Base-by-base conservation (phyloP, 2,113 vertebrate genomes). In the Gymnogyps californianus region DNA sequence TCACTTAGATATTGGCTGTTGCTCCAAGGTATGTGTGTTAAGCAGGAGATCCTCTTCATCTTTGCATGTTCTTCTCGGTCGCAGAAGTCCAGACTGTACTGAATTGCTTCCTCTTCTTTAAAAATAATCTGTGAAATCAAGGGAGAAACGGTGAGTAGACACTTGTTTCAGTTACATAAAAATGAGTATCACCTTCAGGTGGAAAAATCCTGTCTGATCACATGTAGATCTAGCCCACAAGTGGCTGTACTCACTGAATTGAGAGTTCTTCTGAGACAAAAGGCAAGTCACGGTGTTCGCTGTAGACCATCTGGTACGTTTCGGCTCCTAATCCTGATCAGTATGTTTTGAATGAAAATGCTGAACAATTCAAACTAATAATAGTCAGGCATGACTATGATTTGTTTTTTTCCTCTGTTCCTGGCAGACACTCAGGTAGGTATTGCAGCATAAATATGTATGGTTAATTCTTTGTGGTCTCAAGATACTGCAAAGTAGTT, bases 1-100 rank as follows among this genome's bases (percentile, higher is more conserved):
- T 90, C 96, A 91, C 93, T 96, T 78, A 83, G 67, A 58, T 64
- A 32, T 44, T 96, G 95, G 78, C 95, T 84, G 65, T 47, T 75
- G 34, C 81, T 91, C 77, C 80, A 36, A 81, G 58, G 72, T 61
- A 7, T 74, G 61, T 34, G 78, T 40, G 55, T 36, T 79, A 49
- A 87, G 92, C 42, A 55, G 87, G 55, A 95, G 91, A 90, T 70
- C 76, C 44, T 97, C 90, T 83, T 92, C 74, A 25, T 91, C 82
- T 91, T 16, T 55, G 16, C 51, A 9, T 15, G 8, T 70, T 82
- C 75, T 86, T 67, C 57, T 86, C 0, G 0, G 58, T 84, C 7
- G 5, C 70, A 32, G 65, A 74, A 71, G 52, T 55, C 78, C 52
- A 46, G 52, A 25, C 59, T 31, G 15, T 69, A 14, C 34, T 40